Evolutionary conservation across 2,888 invertebrate species (phyloP), one percentile per base, ranked within the genome.

Genomic region (Xestoiulus laeticollis): DNA sequence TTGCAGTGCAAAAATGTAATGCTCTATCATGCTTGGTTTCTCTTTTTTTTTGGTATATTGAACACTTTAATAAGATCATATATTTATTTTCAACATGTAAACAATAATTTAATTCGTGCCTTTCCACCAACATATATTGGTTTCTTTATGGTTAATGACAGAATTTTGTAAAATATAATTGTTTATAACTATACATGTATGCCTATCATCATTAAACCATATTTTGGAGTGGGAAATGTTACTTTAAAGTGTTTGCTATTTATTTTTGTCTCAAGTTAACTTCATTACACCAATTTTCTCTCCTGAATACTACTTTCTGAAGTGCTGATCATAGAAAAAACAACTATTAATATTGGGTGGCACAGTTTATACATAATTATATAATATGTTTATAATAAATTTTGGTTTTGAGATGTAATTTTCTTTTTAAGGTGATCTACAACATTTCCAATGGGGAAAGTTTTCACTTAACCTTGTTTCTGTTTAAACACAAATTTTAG

Each of bases 31-130:
- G 22, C 6, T 22, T 22, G 12, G 53, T 59, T n/a, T 22, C 22
- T 6, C 0, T 38, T 8, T 38, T 59, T 22, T 59, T 59, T 59
- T 59, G 16, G 19, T 48, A 22, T 10, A 68, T 68, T 14, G n/a
- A n/a, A n/a, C n/a, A n/a, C n/a, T 48, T 19, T 68, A 10, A 10
- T 68, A 14, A 12, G 68, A 6, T 26, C 26, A 26, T 26, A 26
- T 68, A 26, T 10, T 26, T 6, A 68, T 26, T 68, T 68, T 26
- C 12, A 22, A 22, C n/a, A 5, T 59, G 59, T 59, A 59, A 59
- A 59, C 59, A 59, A 68, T 68, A 68, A 59, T 68, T 68, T 68
- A 68, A 68, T 68, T 68, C 68, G 68, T 68, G 68, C 68, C 68
- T 68, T 68, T 68, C 26, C 26, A 68, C 68, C 12, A 5, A 26